A percentile compares a stretch with the other conserved stretches of the same genome.
phyloP scores from a whole-genome alignment of 2,113 vertebrate genomes.

The Heloderma charlesbogerti region DNA sequence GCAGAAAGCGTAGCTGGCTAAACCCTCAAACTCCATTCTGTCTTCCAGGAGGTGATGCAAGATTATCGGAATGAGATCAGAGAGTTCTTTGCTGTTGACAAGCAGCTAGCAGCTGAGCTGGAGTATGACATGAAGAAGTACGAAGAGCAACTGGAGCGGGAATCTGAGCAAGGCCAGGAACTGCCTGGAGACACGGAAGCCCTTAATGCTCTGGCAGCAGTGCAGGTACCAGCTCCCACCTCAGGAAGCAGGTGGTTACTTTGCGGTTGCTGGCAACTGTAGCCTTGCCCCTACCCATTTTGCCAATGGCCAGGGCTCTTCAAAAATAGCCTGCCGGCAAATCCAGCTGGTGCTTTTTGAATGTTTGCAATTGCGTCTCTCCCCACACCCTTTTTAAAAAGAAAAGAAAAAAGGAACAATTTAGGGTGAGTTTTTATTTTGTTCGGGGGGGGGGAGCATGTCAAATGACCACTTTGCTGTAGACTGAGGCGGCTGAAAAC shows the following conservation, averaged over 20 bases:
- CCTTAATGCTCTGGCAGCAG: fast-evolving
- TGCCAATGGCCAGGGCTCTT: not conserved
- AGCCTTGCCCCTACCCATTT: not conserved
- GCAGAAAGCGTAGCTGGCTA: not conserved
- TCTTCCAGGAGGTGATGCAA: slow-evolving; percentile 89
- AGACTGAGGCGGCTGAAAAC: not conserved
- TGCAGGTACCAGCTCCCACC: slow-evolving; percentile 2
- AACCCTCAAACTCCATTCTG: not conserved
- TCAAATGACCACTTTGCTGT: not conserved
- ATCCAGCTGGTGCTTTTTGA: not conserved
- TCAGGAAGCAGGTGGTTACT: not conserved
- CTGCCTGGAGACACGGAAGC: fast-evolving
- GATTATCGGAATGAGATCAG: slow-evolving; percentile 91
- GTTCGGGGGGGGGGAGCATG: not conserved
- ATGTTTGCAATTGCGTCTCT: not conserved
- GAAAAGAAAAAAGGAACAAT: too few relatives aligned
- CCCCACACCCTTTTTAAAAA: too few relatives aligned
- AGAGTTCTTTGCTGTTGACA: slow-evolving; percentile 90
- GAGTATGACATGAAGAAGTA: slow-evolving; percentile 92
- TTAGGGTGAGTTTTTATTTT: not conserved
- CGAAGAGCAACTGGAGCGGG: slow-evolving; percentile 80
- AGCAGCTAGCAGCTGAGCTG: slow-evolving; percentile 90
- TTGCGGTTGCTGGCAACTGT: not conserved
- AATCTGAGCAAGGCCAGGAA: slow-evolving; percentile 63
- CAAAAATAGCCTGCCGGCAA: not conserved